Evolutionary conservation across 2,797 vertebrate species (phyloP).

Genomic region (Caiman crocodilus): DNA sequence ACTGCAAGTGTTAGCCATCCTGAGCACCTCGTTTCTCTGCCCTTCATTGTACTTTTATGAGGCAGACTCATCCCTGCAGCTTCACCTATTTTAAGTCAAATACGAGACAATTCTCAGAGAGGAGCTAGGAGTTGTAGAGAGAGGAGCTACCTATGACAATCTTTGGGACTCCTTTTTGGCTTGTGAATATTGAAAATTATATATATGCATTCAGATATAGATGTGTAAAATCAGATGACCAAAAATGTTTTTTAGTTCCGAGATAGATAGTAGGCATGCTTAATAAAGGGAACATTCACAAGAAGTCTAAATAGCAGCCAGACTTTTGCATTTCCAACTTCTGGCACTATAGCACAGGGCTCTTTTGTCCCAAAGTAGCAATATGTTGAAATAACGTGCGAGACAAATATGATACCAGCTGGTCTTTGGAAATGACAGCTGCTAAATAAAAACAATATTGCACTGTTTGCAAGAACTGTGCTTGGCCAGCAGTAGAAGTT

Average conservation of each 20-base stretch:
- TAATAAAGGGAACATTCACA: constrained; percentile 46
- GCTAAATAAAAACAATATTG: constrained; percentile 41
- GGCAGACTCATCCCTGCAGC: background rate
- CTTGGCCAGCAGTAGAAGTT: constrained; percentile 25
- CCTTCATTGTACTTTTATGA: background rate
- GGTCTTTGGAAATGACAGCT: constrained; percentile 32
- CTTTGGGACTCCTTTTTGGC: background rate
- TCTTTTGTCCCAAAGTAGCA: constrained; percentile 50
- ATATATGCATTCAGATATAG: background rate
- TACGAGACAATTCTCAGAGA: background rate
- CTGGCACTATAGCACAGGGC: background rate
- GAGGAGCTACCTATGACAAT: background rate
- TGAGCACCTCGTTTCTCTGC: background rate
- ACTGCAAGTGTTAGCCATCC: background rate
- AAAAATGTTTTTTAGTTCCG: constrained; percentile 5
- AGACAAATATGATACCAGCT: constrained; percentile 31
- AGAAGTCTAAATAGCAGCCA: background rate
- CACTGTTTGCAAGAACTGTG: constrained; percentile 34
- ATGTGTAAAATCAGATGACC: background rate
- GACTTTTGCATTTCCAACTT: constrained; percentile 28
- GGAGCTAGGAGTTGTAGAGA: background rate
- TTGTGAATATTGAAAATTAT: background rate
- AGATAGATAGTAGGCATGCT: constrained; percentile 42
- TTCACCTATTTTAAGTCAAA: background rate
- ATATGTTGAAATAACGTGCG: constrained; percentile 34